phyloP scores from a whole-genome alignment of 2,888 invertebrate species.

The Drosophila atroscutellata region DNA sequence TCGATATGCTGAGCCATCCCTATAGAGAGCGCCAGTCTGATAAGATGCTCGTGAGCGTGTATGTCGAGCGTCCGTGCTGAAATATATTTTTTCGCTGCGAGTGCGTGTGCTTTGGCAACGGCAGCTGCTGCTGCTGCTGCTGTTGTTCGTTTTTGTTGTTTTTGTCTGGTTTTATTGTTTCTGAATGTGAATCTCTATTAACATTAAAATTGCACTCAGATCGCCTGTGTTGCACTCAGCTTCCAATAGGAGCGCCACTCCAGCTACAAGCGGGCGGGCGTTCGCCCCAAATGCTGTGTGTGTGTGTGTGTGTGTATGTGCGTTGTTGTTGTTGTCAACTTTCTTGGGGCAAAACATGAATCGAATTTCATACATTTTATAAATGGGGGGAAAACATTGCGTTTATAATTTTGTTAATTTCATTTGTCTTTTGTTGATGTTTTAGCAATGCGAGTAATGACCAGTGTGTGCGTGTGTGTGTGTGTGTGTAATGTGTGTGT shows the following conservation, averaged over 20 bases:
- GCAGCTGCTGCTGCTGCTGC: conserved; percentile 55
- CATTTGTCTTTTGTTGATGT: conserved; percentile 64
- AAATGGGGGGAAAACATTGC: conserved; percentile 25
- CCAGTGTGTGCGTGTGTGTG: conserved; percentile 7
- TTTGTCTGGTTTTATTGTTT: conserved; percentile 47
- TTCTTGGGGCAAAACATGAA: conserved; percentile 36
- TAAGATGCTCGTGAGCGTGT: conserved; percentile 66
- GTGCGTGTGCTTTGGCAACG: conserved; percentile 57
- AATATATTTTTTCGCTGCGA: conserved; percentile 51
- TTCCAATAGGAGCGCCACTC: conserved; percentile 49
- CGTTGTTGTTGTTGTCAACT: conserved; percentile 36
- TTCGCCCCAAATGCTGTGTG: conserved; percentile 50
- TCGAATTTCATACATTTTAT: conserved; percentile 18
- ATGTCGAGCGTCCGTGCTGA: conserved; percentile 59
- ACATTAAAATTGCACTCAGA: conserved; percentile 28
- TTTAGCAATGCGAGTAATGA: conserved; percentile 52
- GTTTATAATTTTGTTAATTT: conserved; percentile 20
- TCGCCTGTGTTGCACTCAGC: conserved; percentile 27
- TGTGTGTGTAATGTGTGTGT: conserved; percentile 25
- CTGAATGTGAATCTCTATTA: conserved; percentile 45
- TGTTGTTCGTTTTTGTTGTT: conserved; percentile 51
- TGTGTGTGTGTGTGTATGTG: conserved; percentile 22
- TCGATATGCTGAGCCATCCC: conserved; percentile 34
- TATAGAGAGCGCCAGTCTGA: conserved; percentile 59
- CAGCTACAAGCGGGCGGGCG: conserved; percentile 52